Conservation (phyloP, 2,113 vertebrate species). For the Aphelocoma coerulescens region DNA sequence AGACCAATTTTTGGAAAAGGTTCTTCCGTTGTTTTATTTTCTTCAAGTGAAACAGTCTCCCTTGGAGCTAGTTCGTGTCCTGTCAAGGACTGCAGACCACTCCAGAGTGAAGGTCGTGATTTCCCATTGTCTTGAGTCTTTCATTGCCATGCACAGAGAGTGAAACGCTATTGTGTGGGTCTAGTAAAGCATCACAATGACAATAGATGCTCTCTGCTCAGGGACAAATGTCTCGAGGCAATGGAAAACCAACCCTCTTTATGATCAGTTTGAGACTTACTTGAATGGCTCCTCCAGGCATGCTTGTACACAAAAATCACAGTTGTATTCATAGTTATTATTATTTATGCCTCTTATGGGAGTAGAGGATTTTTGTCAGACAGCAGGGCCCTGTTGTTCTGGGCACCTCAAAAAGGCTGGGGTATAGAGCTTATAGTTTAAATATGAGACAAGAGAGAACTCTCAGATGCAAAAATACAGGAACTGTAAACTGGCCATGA, state of each 20-base stretch:
- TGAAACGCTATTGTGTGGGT: background rate
- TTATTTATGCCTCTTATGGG: background rate
- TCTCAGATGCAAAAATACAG: background rate
- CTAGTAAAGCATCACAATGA: background rate
- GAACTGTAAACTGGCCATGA: background rate
- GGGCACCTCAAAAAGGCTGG: background rate
- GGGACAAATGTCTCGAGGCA: background rate
- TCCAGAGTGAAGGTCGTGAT: background rate
- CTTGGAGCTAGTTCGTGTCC: background rate
- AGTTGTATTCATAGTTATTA: background rate
- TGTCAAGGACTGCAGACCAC: background rate
- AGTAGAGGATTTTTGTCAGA: background rate
- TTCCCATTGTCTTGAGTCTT: background rate
- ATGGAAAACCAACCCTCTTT: background rate
- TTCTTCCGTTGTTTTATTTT: background rate
- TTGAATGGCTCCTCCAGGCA: background rate
- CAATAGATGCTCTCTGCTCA: background rate
- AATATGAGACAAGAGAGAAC: background rate
- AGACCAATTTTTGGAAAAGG: background rate
- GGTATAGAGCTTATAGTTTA: background rate
- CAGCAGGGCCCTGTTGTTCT: background rate
- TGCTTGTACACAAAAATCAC: background rate
- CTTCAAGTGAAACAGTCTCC: background rate
- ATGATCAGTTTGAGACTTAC: background rate
- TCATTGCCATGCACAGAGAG: background rate